These are phyloP conservation scores for Heliopora coerulea DNA, from an alignment of 92 coral and sea anemone species.

Conservation along the genomic window DNA sequence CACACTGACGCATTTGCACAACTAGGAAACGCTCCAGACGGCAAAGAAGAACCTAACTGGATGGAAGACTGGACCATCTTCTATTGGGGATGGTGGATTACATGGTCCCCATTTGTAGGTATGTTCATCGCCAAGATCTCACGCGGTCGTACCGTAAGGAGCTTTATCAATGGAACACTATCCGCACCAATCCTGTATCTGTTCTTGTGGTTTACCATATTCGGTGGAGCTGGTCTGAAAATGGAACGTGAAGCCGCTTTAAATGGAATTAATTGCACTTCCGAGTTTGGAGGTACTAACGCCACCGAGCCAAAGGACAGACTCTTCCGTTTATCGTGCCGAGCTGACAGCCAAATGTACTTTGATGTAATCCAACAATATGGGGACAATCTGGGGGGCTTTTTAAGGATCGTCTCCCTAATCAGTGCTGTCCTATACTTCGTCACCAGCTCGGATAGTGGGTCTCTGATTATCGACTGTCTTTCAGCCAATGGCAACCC, in stretches of 20 bases:
- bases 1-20: constrained; percentile 59
- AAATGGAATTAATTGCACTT: constrained; percentile 37
- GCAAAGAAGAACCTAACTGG: constrained; percentile 39
- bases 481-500: constrained; percentile 83
- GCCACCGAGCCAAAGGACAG: constrained; percentile 38
- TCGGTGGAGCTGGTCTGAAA: constrained; percentile 56
- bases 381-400: constrained; percentile 51
- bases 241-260: constrained; percentile 55
- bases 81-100: constrained; percentile 62
- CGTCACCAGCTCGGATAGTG: constrained; percentile 91
- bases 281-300: constrained; percentile 36
- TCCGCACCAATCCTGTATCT: constrained; percentile 42
- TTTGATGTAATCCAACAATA: constrained; percentile 54
- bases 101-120: constrained; percentile 58
- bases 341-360: constrained; percentile 46
- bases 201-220: constrained; percentile 56
- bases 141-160: constrained; percentile 49
- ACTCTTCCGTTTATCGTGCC: constrained; percentile 48
- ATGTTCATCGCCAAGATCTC: constrained; percentile 60
- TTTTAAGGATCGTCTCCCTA: constrained; percentile 64
- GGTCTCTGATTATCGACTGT: constrained; percentile 81
- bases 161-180: constrained; percentile 49
- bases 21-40: constrained; percentile 58
- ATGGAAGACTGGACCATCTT: constrained; percentile 57
- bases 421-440: constrained; percentile 72